Base-by-base conservation (phyloP, 2,797 vertebrate species). In the Botia almorhae region DNA sequence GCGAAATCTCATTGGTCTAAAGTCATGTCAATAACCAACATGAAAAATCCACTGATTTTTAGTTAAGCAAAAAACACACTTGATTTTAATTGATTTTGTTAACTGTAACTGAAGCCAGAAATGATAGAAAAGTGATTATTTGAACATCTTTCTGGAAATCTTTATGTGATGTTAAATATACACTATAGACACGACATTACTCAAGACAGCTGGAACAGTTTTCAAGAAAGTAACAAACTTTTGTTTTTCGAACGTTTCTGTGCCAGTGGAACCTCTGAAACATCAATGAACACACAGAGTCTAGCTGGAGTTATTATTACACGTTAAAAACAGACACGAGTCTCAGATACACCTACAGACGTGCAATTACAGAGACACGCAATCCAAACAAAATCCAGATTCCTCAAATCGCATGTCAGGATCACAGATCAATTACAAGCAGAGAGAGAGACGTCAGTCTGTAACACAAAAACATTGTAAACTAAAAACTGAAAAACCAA, bases 351-450 rank as follows among this genome's bases (percentile, higher is more conserved):
- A 56, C 78, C 56, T 64, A 74, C 64, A 21, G 16, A 46, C 63
- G 19, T n/a, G 71, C 76, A 83, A 80, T 79, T 79, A 83, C 29
- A 6, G 13, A 53, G 29, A 73, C 50, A 19, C 23, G 14, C 21
- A 2, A 12, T 17, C 61, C 21, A 4, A 4, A 39, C 76, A 33
- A 33, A 33, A 33, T 33, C 16, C 46, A 55, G 36, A 46, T 60
- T 67, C 43, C 75, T 78, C 48, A 56, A 70, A 55, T 56, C 8
- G 46, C 21, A 14, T 64, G 76, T 69, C 55, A 2, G 48, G 50
- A 74, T 78, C 56, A 63, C 29, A 74, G 70, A 26, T 55, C 70
- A 75, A 79, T 79, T 75, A 79, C 67, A 48, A 56, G 16, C 17
- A 78, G 53, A 68, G 64, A 73, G 64, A 73, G 26, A 21, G 7